Conservation (phyloP, 2,888 invertebrate genomes). For the Diloba caeruleocephala region DNA sequence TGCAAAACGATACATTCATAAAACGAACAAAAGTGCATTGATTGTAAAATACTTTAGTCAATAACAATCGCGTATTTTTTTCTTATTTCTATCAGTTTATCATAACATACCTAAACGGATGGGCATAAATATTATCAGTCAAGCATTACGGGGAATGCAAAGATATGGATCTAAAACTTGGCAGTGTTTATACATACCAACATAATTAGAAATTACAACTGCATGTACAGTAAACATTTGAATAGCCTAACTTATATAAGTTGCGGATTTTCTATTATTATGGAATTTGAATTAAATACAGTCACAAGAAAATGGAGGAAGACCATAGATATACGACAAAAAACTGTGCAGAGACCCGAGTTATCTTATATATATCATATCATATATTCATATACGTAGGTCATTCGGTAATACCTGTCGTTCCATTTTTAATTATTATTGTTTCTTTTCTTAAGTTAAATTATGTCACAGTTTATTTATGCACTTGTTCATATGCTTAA, state of each 20-base stretch:
- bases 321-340: too few species aligned
- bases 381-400: too few species aligned
- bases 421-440: too few species aligned
- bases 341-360: too few species aligned
- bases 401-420: too few species aligned
- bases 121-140: conserved; percentile 26
- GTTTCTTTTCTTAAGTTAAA: too few species aligned
- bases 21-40: too few species aligned
- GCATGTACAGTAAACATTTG: background rate
- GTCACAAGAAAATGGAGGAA: conserved; percentile 3
- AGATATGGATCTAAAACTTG: conserved; percentile 32
- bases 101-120: conserved; percentile 6
- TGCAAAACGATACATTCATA: too few species aligned
- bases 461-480: too few species aligned
- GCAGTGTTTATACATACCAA: conserved; percentile 15
- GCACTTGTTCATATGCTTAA: too few species aligned
- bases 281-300: conserved; percentile 12
- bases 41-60: background rate
- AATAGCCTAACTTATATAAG: conserved; percentile 1
- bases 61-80: conserved; percentile 28
- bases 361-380: too few species aligned
- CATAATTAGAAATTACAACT: conserved; percentile 20
- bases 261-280: conserved; percentile 24
- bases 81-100: conserved; percentile 4
- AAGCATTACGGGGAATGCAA: conserved; percentile 26